A percentile compares a stretch with the other conserved stretches of the same genome.
These are phyloP conservation scores for Baccha elongata DNA, from an alignment of 2,888 invertebrate genomes.

Conservation along the genomic window DNA sequence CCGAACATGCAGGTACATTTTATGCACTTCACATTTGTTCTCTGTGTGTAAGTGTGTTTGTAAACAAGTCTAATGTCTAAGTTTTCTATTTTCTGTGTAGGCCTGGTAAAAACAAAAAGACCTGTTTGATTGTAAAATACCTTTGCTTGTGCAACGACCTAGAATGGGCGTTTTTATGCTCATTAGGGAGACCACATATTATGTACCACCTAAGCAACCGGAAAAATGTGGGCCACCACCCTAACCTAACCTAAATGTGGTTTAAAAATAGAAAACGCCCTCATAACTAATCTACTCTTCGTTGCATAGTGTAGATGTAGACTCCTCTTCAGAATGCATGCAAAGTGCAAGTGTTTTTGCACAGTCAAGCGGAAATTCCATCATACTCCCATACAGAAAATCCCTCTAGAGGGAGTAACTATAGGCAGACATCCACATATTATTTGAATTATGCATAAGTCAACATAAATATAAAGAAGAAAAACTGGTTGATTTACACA, in stretches of 20 bases:
- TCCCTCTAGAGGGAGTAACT: background rate
- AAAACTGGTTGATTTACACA: background rate
- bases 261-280: conserved; percentile 1
- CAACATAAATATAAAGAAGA: background rate
- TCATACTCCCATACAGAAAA: conserved; percentile 1
- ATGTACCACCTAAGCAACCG: conserved; percentile 6
- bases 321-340: background rate
- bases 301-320: background rate
- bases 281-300: background rate
- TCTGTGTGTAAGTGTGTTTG: background rate
- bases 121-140: conserved; percentile 54
- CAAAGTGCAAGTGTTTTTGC: conserved; percentile 12
- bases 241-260: conserved; percentile 1
- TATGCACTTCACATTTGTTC: background rate
- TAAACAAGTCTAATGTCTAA: conserved; percentile 3
- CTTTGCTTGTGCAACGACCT: conserved; percentile 42
- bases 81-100: conserved; percentile 27
- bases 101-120: conserved; percentile 22
- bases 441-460: conserved; percentile 9
- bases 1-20: conserved; percentile 14
- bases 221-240: conserved; percentile 30
- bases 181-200: conserved; percentile 17
- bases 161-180: conserved; percentile 33
- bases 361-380: conserved; percentile 18
- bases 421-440: background rate